Base-by-base conservation (phyloP, 1,140 invertebrate genomes). In the Forficula auricularia region DNA sequence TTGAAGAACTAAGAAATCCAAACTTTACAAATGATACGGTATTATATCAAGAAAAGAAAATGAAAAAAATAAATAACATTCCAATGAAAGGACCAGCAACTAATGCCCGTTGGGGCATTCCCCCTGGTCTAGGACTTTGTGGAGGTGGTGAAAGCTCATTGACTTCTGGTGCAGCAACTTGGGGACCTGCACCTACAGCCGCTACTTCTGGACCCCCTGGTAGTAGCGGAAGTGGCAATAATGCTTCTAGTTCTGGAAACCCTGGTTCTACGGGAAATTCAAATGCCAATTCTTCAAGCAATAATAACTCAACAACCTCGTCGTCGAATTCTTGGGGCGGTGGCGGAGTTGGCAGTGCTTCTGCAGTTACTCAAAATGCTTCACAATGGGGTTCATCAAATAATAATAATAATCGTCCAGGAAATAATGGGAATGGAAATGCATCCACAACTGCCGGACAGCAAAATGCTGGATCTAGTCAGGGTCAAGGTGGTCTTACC, bases 61-160 rank as follows among this genome's bases (percentile, higher is more conserved):
- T 6, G 4, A 27, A 27, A 10, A 27, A 27, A 6, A 27, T 6
- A 10, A 6, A 10, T 27, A 27, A 27, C 22, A 27, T 27, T 27
- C 22, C 22, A 27, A 6, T 27, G 4, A 30, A 20, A 52, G 58
- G 49, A 51, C 53, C 46, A 55, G 61, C 49, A 15, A 47, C 49
- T 14, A 51, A 51, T 43, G 42, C 32, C 12, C 55, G 64, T 40
- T 78, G 71, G 75, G 73, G 71, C 30, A 69, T 75, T 14, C 67
- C 71, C 30, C 60, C 52, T 16, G 58, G 64, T 20, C 54, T 79
- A 45, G 67, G 77, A 41, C 63, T 84, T n/a, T 62, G 66, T 34
- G 81, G 81, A 35, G 80, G 81, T 18, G 81, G 80, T 30, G 80
- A 83, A 57, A 82, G 73, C 58, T 80, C 79, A 16, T 66, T 82